phyloP scores from a whole-genome alignment of 1,140 invertebrate genomes.

The Aporrectodea caliginosa region DNA sequence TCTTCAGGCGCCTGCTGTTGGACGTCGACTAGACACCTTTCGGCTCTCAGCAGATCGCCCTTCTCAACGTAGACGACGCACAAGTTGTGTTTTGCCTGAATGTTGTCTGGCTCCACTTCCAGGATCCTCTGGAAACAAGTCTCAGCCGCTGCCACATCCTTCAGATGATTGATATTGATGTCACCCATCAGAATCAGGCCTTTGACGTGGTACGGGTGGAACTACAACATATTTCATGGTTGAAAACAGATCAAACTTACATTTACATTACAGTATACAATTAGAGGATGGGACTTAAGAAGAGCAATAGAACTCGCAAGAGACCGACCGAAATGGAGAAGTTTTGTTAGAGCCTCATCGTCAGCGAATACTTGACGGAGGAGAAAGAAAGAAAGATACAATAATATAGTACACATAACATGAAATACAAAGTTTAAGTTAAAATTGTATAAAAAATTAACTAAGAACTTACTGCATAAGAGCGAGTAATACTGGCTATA shows the following conservation, averaged over 20 bases:
- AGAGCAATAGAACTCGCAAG: too few species aligned
- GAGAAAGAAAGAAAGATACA: slow-evolving; percentile 14
- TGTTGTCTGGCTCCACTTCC: slow-evolving; percentile 80
- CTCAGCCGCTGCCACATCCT: slow-evolving; percentile 67
- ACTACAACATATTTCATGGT: slow-evolving; percentile 54
- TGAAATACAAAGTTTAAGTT: too few species aligned
- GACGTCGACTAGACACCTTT: slow-evolving; percentile 76
- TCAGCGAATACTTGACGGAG: too few species aligned
- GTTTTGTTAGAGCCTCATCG: too few species aligned
- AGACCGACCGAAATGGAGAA: too few species aligned
- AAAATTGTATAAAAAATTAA: too few species aligned
- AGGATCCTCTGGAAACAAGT: slow-evolving; percentile 83
- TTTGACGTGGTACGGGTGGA: slow-evolving; percentile 91
- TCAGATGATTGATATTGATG: slow-evolving; percentile 93
- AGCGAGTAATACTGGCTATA: too few species aligned
- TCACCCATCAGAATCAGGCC: slow-evolving; percentile 89
- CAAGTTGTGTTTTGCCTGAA: slow-evolving; percentile 90
- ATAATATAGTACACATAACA: too few species aligned
- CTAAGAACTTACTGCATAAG: too few species aligned
- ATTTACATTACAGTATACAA: background rate
- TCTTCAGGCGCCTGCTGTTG: slow-evolving; percentile 72
- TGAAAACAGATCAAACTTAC: background rate
- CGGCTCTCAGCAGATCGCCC: slow-evolving; percentile 74
- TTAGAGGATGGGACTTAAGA: too few species aligned
- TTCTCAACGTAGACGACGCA: slow-evolving; percentile 92